A percentile compares a stretch with the other conserved stretches of the same genome.
Evolutionary conservation across 2,888 invertebrate genomes (phyloP).

Genomic region (Limnephilus auricula): DNA sequence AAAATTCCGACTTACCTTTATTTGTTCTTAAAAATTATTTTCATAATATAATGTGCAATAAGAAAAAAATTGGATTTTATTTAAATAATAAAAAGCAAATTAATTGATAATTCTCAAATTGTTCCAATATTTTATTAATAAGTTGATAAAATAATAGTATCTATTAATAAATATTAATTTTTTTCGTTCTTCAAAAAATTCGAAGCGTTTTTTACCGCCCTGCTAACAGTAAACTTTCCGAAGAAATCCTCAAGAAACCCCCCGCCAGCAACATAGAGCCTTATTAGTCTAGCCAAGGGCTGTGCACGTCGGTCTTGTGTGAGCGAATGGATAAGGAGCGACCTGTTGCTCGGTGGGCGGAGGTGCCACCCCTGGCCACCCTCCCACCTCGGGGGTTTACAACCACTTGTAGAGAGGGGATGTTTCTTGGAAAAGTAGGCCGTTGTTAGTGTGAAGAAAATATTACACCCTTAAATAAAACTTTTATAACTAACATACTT

Average conservation of each 20-base stretch:
- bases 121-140: too few relatives aligned
- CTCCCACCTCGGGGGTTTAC: slow-evolving; percentile 48
- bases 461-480: neutral
- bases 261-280: slow-evolving; percentile 32
- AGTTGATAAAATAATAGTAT: too few relatives aligned
- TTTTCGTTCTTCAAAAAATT: neutral
- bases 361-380: slow-evolving; percentile 31
- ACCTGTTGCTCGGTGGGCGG: slow-evolving; percentile 62
- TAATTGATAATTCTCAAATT: too few relatives aligned
- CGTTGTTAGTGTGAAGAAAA: slow-evolving; percentile 51
- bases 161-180: neutral
- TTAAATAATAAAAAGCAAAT: too few relatives aligned
- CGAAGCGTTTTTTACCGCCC: neutral
- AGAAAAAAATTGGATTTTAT: too few relatives aligned
- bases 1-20: too few relatives aligned
- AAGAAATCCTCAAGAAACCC: slow-evolving; percentile 63
- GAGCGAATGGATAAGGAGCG: slow-evolving; percentile 59
- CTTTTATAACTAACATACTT: neutral
- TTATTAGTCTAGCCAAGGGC: slow-evolving; percentile 44
- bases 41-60: too few relatives aligned
- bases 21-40: too few relatives aligned
- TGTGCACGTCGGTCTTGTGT: slow-evolving; percentile 43
- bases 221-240: neutral
- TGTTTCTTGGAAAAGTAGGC: slow-evolving; percentile 62
- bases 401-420: slow-evolving; percentile 64